Base-by-base conservation (phyloP, 2,797 vertebrate genomes). In the Gambelia wislizenii region DNA sequence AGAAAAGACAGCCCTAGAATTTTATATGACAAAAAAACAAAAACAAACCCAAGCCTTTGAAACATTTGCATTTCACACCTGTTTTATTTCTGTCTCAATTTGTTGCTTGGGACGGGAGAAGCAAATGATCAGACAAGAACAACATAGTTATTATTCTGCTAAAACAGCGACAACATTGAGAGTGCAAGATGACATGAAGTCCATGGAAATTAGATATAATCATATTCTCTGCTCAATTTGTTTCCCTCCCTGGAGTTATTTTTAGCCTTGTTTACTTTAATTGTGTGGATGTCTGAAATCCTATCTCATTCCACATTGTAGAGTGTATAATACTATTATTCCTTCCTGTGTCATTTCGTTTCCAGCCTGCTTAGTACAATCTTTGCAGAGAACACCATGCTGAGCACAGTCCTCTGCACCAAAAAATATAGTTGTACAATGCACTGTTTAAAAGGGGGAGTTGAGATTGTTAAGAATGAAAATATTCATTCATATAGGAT, bases 261-360 rank as follows among this genome's bases (percentile, higher is more conserved):
- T 91, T 95, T 69, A 93, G 81, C 87, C 61, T 86, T 87, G 67
- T 89, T 92, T 92, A 88, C 44, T 75, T 89, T 80, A 91, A 90
- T 82, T 90, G 72, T 4, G 49, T 59, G 85, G 90, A 44, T 39
- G 74, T 16, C 82, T 89, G 80, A 91, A 91, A 93, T 67, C 76
- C 88, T 80, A 79, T 54, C 85, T 92, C 80, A 10, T n/a, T 89
- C 75, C 33, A 42, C 82, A 87, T 89, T 77, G 72, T 54, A 78
- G n/a, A 69, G 18, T 36, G 74, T 27, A 87, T 74, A 42, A 75
- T 69, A 27, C n/a, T 59, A 67, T 67, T 1, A 13, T n/a, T 76
- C 86, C 18, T 4, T 56, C 44, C 56, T 22, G 3, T 42, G 36
- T 75, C 78, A n/a, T 82, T 86, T 86, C 16, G 4, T 82, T 82